A percentile compares a stretch with the other conserved stretches of the same genome.
Evolutionary conservation across 1,140 invertebrate genomes (phyloP).

Genomic region (Zaprionus gabonicus): DNA sequence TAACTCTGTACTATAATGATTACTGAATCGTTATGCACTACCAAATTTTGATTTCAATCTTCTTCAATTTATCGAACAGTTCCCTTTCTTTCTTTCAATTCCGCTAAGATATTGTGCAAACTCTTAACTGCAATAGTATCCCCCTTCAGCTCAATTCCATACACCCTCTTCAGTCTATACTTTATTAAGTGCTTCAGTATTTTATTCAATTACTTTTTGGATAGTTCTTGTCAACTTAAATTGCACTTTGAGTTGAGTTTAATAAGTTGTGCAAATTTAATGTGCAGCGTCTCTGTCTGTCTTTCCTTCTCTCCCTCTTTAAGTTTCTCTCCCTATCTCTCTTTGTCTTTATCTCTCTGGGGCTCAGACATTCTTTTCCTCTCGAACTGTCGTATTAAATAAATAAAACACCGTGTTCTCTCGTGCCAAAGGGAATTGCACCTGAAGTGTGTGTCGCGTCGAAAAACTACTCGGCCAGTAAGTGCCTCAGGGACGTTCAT

Average conservation of each 20-base stretch:
- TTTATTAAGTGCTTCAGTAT: neutral
- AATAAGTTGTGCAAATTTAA: constrained; percentile 3
- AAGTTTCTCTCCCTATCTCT: neutral
- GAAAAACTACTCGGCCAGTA: constrained; percentile 14
- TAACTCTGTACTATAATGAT: neutral
- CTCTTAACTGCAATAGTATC: too few relatives aligned
- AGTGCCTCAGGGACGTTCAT: constrained; percentile 2
- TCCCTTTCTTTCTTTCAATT: too few relatives aligned
- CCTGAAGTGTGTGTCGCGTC: constrained; percentile 10
- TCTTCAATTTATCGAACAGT: too few relatives aligned
- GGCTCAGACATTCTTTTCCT: neutral
- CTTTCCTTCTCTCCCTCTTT: neutral
- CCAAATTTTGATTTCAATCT: too few relatives aligned
- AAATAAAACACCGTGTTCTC: constrained; percentile 34
- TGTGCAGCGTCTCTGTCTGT: neutral
- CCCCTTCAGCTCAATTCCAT: neutral
- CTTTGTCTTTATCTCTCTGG: neutral
- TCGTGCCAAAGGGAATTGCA: constrained; percentile 24
- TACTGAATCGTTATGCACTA: too few relatives aligned
- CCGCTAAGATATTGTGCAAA: too few relatives aligned
- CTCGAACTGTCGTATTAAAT: constrained; percentile 29
- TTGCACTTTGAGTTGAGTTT: neutral
- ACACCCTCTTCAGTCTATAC: neutral
- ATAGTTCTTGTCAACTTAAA: neutral
- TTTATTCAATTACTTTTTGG: neutral